Percentiles rank a stretch among this genome's conserved stretches.
Conservation (phyloP, 37 sponge, comb jelly and placozoan genomes). For the Ephydatia muelleri region DNA sequence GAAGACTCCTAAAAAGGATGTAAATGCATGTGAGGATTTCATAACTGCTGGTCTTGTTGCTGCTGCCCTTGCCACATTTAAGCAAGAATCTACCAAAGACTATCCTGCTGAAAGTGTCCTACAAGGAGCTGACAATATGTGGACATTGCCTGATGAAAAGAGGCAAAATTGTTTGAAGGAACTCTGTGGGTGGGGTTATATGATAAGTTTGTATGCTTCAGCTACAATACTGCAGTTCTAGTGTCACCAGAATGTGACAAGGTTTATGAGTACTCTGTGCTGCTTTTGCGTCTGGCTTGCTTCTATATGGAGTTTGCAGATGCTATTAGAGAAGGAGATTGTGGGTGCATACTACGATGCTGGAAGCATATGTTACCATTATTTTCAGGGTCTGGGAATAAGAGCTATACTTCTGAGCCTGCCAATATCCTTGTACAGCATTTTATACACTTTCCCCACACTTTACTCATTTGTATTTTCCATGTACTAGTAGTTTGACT, state of each 20-base stretch:
- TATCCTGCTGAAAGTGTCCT: slow-evolving; percentile 6
- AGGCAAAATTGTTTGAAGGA: slow-evolving; percentile 1
- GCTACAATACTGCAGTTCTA: slow-evolving; percentile 2
- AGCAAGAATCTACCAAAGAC: slow-evolving; percentile 4
- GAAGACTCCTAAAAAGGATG: slow-evolving; percentile 16
- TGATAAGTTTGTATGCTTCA: slow-evolving; percentile 1
- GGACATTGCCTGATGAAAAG: slow-evolving; percentile 1
- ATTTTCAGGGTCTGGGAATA: slow-evolving; percentile 8
- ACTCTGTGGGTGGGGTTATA: background rate
- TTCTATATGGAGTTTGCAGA: slow-evolving; percentile 37
- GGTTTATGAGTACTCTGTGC: slow-evolving; percentile 7
- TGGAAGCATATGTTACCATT: slow-evolving; percentile 19
- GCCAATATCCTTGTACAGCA: slow-evolving; percentile 7
- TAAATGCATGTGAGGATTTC: slow-evolving; percentile 43
- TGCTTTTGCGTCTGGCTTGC: slow-evolving; percentile 22
- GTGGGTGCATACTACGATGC: slow-evolving; percentile 17
- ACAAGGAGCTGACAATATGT: slow-evolving; percentile 2
- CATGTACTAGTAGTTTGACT: background rate
- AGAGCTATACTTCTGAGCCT: slow-evolving; percentile 28
- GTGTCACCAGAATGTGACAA: background rate
- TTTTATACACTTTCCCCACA: slow-evolving; percentile 10
- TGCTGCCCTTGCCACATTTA: background rate
- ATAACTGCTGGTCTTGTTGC: slow-evolving; percentile 20
- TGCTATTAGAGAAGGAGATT: slow-evolving; percentile 38
- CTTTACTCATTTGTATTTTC: background rate